A percentile compares a stretch with the other conserved stretches of the same genome.
Conservation (phyloP, 2,888 invertebrate species). For the Chouioia cunea region DNA sequence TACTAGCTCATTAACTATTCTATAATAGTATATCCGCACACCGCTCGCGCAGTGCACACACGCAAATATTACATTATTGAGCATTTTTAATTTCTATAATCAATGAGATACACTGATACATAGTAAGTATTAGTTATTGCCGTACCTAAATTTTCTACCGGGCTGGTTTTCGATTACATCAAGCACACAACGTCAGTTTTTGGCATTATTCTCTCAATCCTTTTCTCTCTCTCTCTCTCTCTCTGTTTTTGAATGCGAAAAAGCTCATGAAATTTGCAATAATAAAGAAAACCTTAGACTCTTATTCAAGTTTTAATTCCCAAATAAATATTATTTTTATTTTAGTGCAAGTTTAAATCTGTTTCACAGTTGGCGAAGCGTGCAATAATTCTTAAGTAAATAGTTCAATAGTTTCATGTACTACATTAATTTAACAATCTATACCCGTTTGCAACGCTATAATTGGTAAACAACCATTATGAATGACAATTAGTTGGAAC, state of each 20-base stretch:
- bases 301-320: slow-evolving; percentile 30
- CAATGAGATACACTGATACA: slow-evolving; percentile 66
- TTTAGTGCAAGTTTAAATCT: slow-evolving; percentile 32
- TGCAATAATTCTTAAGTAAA: slow-evolving; percentile 29
- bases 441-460: slow-evolving; percentile 12
- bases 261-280: slow-evolving; percentile 44
- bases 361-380: slow-evolving; percentile 14
- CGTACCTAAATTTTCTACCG: slow-evolving; percentile 68
- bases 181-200: slow-evolving; percentile 61
- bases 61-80: slow-evolving; percentile 64
- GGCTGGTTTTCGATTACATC: slow-evolving; percentile 67
- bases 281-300: slow-evolving; percentile 43
- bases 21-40: slow-evolving; percentile 59
- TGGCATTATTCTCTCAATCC: slow-evolving; percentile 22
- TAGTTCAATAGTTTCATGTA: slow-evolving; percentile 28
- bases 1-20: slow-evolving; percentile 65
- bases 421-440: slow-evolving; percentile 29
- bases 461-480: background rate
- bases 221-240: slow-evolving; percentile 52
- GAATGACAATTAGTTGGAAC: slow-evolving; percentile 10
- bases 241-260: slow-evolving; percentile 25
- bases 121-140: slow-evolving; percentile 66
- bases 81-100: slow-evolving; percentile 63
- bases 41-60: slow-evolving; percentile 62
- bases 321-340: slow-evolving; percentile 38